phyloP scores from a whole-genome alignment of 2,113 vertebrate species.

The Gallinago paraguaiae region DNA sequence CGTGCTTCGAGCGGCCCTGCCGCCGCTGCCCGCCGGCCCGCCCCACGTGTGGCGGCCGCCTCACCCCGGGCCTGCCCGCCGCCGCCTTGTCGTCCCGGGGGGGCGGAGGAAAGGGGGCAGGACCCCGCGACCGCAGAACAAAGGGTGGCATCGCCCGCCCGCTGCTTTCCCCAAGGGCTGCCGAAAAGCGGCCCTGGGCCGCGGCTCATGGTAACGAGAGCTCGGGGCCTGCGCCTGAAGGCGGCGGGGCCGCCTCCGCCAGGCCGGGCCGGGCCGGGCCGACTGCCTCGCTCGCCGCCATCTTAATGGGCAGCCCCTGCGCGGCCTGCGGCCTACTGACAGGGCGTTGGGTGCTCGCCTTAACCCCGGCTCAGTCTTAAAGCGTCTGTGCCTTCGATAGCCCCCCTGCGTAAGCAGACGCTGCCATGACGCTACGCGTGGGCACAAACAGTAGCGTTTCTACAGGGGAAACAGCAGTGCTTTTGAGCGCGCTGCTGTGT shows the following conservation, averaged over 20 bases:
- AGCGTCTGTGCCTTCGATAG: background rate
- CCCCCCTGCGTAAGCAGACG: background rate
- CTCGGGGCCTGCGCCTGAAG: slow-evolving; percentile 77
- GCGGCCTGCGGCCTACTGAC: background rate
- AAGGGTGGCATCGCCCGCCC: slow-evolving; percentile 82
- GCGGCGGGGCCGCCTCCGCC: background rate
- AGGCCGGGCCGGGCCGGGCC: fast-evolving
- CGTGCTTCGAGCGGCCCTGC: background rate
- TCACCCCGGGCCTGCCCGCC: fast-evolving
- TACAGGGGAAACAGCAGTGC: too few species aligned
- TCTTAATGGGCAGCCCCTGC: background rate
- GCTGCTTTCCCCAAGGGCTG: slow-evolving; percentile 56
- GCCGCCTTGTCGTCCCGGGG: too few species aligned
- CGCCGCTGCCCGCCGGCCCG: background rate
- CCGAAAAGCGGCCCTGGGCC: slow-evolving; percentile 80
- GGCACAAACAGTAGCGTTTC: background rate
- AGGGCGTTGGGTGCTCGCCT: slow-evolving; percentile 23
- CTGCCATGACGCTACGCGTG: background rate
- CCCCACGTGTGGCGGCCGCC: background rate
- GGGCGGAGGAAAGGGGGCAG: background rate
- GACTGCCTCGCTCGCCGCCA: background rate
- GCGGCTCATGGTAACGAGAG: slow-evolving; percentile 82
- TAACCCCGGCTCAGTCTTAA: background rate
- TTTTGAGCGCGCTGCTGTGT: too few species aligned
- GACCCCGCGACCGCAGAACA: slow-evolving; percentile 81